Base-by-base conservation (phyloP, 2,113 vertebrate genomes). In the Dipodomys merriami region DNA sequence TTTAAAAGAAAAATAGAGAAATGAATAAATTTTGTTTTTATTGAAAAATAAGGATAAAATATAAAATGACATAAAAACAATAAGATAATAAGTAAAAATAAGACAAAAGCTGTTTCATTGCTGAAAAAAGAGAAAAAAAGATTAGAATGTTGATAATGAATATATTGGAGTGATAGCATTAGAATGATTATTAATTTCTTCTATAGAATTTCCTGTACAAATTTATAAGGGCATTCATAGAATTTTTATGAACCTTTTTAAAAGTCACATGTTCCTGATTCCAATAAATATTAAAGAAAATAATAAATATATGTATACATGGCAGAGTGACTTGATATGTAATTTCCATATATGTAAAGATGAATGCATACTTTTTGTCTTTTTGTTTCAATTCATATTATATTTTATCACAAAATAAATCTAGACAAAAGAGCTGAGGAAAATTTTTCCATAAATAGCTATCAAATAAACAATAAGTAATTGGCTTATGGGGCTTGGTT, bases 251-350 rank as follows among this genome's bases (percentile, higher is more conserved):
- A 15, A 67, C 2, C 20, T 78, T 18, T 90, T 67, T 33, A 88
- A 86, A 46, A 2, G 1, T 86, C 23, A 74, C 5, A 25, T 62
- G n/a, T 83, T 88, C 91, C 16, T 67, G 9, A 82, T 67, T 90
- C 22, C 74, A 88, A 23, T 90, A 1, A 76, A 90, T n/a, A 78
- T 93, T 35, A 86, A 83, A 72, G 6, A 46, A 73, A 91, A 62
- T 76, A 46, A 86, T 69, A 85, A 72, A 74, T 1, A 44, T 5
- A 46, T 80, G 27, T 5, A 81, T 27, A 72, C 39, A n/a, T 67
- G 39, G 83, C 18, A 78, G 39, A 86, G 39, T 7, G 7, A 73
- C 5, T 79, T 44, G 23, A 64, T 39, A 2, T 69, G 29, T 86
- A 85, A 6, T 57, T 87, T 86, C 12, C 73, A 65, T 22, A 23